Evolutionary conservation across 2,797 vertebrate genomes (phyloP).

Genomic region (Valencia hispanica): DNA sequence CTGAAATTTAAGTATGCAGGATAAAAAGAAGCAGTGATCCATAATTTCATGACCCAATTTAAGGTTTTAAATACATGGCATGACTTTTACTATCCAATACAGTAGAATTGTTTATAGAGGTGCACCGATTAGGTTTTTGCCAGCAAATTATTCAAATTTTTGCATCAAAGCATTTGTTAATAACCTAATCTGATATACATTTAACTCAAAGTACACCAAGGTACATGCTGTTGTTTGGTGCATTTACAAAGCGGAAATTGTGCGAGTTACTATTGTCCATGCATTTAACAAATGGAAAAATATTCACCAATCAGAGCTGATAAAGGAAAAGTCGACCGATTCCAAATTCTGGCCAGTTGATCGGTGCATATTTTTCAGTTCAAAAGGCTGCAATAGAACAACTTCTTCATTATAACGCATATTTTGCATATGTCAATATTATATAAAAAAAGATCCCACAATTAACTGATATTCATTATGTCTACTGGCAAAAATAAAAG

Average conservation of each 20-base stretch:
- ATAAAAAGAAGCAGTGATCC: neutral
- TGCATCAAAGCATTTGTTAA: neutral
- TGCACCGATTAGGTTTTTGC: neutral
- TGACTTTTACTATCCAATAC: neutral
- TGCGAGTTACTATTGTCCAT: neutral
- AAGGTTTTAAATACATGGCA: neutral
- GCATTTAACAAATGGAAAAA: neutral
- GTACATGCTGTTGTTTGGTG: neutral
- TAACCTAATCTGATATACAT: neutral
- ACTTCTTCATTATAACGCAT: neutral
- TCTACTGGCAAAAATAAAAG: neutral
- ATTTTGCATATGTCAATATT: too few relatives aligned
- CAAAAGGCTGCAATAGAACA: neutral
- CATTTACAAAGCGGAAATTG: neutral
- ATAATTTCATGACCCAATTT: conserved; percentile 1
- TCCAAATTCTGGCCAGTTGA: neutral
- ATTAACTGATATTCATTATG: neutral
- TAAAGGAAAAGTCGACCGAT: neutral
- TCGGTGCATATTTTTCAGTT: neutral
- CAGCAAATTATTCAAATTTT: neutral
- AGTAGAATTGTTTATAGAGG: neutral
- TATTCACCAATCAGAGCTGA: neutral
- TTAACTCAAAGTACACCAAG: neutral
- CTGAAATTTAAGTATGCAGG: neutral
- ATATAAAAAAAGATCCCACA: neutral